phyloP scores from a whole-genome alignment of 2,113 vertebrate genomes.

The Cercocebus atys region DNA sequence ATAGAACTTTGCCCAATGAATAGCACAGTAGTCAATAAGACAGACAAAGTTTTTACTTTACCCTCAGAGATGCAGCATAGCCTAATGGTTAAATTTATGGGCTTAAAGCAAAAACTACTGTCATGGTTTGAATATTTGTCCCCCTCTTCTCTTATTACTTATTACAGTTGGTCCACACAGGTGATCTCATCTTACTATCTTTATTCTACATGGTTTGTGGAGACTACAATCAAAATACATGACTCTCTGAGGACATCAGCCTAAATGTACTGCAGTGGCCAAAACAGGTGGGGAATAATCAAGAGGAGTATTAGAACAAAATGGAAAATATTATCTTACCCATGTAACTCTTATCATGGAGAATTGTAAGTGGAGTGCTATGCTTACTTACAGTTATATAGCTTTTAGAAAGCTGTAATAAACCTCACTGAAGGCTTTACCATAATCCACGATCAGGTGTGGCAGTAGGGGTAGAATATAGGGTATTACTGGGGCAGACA shows the following conservation, averaged over 20 bases:
- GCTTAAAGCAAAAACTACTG: no score
- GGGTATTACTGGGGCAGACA: accelerated
- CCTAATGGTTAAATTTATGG: no score
- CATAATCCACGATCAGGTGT: not conserved
- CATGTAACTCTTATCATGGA: not conserved
- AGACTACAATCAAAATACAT: not conserved
- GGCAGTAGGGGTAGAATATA: not conserved
- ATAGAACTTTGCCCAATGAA: no score
- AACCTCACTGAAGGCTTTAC: not conserved
- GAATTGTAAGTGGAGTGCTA: not conserved
- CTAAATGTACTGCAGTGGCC: not conserved
- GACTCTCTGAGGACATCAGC: not conserved
- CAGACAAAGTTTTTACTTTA: no score
- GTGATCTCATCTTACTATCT: not conserved
- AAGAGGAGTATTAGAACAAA: not conserved
- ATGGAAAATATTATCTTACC: not conserved
- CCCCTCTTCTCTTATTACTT: not conserved
- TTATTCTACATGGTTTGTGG: conserved; percentile 9
- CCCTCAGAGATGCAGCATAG: no score
- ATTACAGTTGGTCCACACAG: not conserved
- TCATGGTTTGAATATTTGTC: no score
- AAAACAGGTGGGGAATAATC: not conserved
- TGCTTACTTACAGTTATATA: not conserved
- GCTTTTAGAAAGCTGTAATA: not conserved
- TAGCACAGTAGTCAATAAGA: no score